Conservation (phyloP, 2,797 vertebrate genomes). For the Poecilia wingei region DNA sequence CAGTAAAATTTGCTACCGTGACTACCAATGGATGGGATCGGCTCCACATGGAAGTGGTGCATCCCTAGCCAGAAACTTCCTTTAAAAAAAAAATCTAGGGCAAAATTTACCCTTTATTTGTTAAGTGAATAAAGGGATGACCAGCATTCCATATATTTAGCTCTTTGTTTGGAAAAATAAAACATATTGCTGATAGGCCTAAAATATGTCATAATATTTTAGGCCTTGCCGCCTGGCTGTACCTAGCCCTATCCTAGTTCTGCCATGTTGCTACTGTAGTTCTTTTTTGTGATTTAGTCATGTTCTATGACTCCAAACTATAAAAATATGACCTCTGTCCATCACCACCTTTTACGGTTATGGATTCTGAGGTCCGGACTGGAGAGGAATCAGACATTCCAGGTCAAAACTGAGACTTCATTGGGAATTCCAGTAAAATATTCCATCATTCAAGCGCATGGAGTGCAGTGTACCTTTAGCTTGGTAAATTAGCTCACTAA, state of each 20-base stretch:
- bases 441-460: neutral
- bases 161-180: too few relatives aligned
- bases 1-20: too few relatives aligned
- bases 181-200: neutral
- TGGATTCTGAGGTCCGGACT: neutral
- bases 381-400: neutral
- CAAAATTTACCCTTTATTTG: too few relatives aligned
- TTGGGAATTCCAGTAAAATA: neutral
- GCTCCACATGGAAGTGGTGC: too few relatives aligned
- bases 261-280: neutral
- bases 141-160: too few relatives aligned
- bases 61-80: too few relatives aligned
- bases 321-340: neutral
- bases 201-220: neutral
- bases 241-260: neutral
- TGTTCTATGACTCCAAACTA: neutral
- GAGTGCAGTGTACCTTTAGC: neutral
- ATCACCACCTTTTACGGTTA: neutral
- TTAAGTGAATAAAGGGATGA: too few relatives aligned
- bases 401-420: neutral
- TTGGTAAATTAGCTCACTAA: neutral
- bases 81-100: too few relatives aligned
- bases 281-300: neutral
- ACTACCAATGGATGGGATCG: too few relatives aligned
- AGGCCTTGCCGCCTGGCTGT: neutral